These are phyloP conservation scores for Hirtodrosophila confusa DNA, from an alignment of 2,888 invertebrate genomes.

Conservation along the genomic window DNA sequence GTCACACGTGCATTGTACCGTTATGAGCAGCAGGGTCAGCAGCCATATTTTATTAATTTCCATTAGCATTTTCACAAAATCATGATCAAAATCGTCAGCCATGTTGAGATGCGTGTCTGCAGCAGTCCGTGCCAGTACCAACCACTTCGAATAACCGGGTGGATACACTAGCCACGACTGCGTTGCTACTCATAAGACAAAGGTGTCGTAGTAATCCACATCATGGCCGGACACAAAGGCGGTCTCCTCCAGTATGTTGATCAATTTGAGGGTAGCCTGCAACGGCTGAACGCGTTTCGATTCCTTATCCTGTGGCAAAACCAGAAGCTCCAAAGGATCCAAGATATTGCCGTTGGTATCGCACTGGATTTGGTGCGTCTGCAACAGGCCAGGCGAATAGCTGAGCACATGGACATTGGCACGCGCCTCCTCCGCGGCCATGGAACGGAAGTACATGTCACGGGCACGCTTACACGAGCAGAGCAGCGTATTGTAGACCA, in stretches of 20 bases:
- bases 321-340: constrained; percentile 58
- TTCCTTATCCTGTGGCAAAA: constrained; percentile 39
- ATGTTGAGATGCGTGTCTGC: constrained; percentile 22
- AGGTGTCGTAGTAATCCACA: constrained; percentile 82
- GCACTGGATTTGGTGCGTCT: constrained; percentile 62
- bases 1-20: constrained; percentile 37
- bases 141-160: constrained; percentile 21
- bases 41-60: constrained; percentile 58
- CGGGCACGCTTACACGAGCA: constrained; percentile 81
- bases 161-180: constrained; percentile 53
- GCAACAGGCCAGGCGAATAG: constrained; percentile 78
- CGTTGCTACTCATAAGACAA: constrained; percentile 77
- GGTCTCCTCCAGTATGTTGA: constrained; percentile 80
- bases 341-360: constrained; percentile 79
- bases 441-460: constrained; percentile 82
- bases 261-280: constrained; percentile 75
- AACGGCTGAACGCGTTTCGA: constrained; percentile 67
- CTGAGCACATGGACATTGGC: constrained; percentile 72
- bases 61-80: constrained; percentile 27
- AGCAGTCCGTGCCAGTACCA: constrained; percentile 46
- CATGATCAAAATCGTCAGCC: constrained; percentile 32
- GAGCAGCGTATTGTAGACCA: constrained; percentile 70
- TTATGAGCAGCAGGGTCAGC: constrained; percentile 37
- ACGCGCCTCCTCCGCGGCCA: constrained; percentile 74
- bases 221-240: constrained; percentile 82